These are phyloP conservation scores for Bos javanicus DNA, from an alignment of 2,113 vertebrate genomes.

Conservation along the genomic window DNA sequence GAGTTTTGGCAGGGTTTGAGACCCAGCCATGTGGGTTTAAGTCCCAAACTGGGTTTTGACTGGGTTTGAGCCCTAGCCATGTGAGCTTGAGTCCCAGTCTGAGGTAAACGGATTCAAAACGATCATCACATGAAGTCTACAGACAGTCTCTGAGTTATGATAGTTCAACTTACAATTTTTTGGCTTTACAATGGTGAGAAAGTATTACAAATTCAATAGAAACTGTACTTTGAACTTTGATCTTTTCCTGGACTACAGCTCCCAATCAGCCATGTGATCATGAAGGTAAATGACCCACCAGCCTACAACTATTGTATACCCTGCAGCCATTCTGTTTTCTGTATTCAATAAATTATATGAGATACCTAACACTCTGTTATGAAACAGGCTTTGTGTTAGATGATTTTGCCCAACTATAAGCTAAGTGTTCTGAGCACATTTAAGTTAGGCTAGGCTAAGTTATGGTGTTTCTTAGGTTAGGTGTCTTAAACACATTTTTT, in stretches of 20 bases:
- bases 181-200: not conserved
- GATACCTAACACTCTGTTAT: not conserved
- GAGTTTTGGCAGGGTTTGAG: not conserved
- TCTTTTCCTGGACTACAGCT: not conserved
- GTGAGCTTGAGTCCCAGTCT: not conserved
- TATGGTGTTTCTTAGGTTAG: not conserved
- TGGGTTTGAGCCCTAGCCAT: not conserved
- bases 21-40: not conserved
- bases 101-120: not conserved
- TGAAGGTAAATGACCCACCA: not conserved
- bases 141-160: not conserved
- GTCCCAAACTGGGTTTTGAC: not conserved
- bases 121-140: not conserved
- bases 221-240: not conserved
- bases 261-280: not conserved
- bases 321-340: not conserved
- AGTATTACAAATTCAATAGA: not conserved
- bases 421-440: not conserved
- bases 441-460: not conserved
- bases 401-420: not conserved
- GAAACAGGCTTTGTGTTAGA: not conserved
- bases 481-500: not conserved
- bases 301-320: not conserved
- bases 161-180: not conserved
- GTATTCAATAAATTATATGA: not conserved